Conservation (phyloP, 2,797 vertebrate genomes). For the Squalus acanthias region DNA sequence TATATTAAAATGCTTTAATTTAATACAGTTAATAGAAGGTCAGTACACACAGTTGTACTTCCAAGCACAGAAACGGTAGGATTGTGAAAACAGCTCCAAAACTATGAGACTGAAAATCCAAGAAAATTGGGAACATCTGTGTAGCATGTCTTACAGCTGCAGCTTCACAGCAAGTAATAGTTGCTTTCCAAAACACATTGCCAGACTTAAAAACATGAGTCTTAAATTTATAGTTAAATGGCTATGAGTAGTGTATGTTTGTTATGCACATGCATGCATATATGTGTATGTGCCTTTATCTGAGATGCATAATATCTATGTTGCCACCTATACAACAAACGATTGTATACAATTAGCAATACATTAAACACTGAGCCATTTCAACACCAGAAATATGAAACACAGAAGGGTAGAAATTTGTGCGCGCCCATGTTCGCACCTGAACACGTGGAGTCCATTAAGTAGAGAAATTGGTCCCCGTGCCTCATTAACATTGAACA, state of each 20-base stretch:
- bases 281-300: not conserved
- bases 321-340: not conserved
- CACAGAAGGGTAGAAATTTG: not conserved
- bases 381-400: not conserved
- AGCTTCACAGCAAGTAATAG: not conserved
- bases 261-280: not conserved
- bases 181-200: not conserved
- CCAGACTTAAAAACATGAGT: not conserved
- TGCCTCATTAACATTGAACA: not conserved
- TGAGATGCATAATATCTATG: not conserved
- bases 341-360: not conserved
- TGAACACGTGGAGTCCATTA: not conserved
- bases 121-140: not conserved
- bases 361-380: not conserved
- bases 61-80: not conserved
- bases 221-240: not conserved
- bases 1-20: not conserved
- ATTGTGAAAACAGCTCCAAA: not conserved
- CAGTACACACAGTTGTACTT: not conserved
- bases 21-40: not conserved
- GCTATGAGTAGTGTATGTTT: not conserved
- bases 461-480: not conserved
- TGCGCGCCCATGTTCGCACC: not conserved
- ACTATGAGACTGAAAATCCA: not conserved
- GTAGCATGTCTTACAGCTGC: not conserved